Conservation (phyloP, 2,888 invertebrate genomes). For the Bruchidius siliquastri region DNA sequence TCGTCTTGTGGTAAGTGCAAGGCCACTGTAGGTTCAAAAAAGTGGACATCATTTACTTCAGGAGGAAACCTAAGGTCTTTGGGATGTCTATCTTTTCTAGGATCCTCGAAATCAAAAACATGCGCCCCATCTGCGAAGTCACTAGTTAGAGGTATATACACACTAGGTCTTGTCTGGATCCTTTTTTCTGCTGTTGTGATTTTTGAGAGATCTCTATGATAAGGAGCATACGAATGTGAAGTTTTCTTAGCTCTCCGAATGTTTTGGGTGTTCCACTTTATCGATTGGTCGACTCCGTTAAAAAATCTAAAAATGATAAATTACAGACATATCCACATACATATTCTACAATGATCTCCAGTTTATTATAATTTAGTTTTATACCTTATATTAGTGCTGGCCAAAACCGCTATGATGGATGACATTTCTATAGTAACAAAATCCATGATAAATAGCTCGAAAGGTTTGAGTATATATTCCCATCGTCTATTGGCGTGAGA, state of each 20-base stretch:
- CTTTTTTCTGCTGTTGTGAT: conserved; percentile 20
- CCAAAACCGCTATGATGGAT: too few relatives aligned
- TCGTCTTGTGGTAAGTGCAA: conserved; percentile 24
- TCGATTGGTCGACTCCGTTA: not conserved
- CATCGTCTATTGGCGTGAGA: too few relatives aligned
- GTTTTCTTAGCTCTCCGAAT: not conserved
- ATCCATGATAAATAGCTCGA: too few relatives aligned
- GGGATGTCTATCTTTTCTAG: conserved; percentile 11
- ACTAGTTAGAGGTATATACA: not conserved
- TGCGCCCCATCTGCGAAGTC: not conserved
- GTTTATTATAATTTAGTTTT: too few relatives aligned
- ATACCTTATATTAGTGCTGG: too few relatives aligned
- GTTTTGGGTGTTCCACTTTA: not conserved
- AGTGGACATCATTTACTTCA: conserved; percentile 9
- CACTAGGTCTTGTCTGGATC: conserved; percentile 20
- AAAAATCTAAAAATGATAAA: not conserved
- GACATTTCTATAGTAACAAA: too few relatives aligned
- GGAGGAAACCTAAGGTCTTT: conserved; percentile 13
- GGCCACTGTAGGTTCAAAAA: conserved; percentile 1
- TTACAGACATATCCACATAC: too few relatives aligned
- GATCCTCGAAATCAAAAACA: not conserved
- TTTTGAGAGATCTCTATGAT: not conserved
- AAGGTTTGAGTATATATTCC: too few relatives aligned
- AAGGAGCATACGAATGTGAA: not conserved
- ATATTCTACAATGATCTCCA: too few relatives aligned